phyloP scores from a whole-genome alignment of 2,888 invertebrate species.

The Microctonus hyperodae region DNA sequence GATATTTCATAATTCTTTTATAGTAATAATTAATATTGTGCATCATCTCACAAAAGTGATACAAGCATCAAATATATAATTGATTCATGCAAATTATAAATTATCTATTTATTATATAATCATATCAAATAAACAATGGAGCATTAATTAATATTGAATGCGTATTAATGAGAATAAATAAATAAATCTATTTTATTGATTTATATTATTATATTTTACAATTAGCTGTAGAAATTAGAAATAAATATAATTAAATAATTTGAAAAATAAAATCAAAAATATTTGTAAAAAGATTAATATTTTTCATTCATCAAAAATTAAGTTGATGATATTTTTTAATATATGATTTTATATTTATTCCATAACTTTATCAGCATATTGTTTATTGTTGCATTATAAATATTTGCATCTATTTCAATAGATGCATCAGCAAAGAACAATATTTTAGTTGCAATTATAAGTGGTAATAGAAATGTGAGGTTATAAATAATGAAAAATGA shows the following conservation, averaged over 20 bases:
- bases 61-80: slow-evolving; percentile 2
- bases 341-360: too few species aligned
- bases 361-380: too few species aligned
- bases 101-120: neutral
- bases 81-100: slow-evolving; percentile 13
- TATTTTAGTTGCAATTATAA: neutral
- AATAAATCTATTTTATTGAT: too few species aligned
- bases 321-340: too few species aligned
- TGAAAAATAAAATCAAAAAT: too few species aligned
- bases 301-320: too few species aligned
- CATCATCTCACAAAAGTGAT: slow-evolving; percentile 22
- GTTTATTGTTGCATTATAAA: neutral
- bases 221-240: too few species aligned
- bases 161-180: too few species aligned
- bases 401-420: neutral
- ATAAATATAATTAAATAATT: too few species aligned
- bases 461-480: neutral
- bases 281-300: too few species aligned
- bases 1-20: neutral
- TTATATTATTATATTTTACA: too few species aligned
- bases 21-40: slow-evolving; percentile 16
- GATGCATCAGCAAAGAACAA: neutral
- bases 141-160: neutral
- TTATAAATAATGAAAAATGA: neutral
- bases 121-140: neutral